phyloP scores from a whole-genome alignment of 2,888 invertebrate genomes.

The Ectobius pallidus region DNA sequence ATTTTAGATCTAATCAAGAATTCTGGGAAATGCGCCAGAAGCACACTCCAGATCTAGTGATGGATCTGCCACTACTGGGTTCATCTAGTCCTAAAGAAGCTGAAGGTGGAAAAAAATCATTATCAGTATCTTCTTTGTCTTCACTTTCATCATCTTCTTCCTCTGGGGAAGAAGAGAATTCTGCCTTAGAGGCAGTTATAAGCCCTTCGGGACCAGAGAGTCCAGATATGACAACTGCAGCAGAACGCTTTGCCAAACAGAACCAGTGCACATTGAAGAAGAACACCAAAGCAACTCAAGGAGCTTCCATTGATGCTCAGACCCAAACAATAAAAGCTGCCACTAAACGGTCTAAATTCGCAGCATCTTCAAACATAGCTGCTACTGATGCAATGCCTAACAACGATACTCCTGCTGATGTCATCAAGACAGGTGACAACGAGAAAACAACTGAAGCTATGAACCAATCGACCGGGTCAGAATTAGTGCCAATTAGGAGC shows the following conservation, averaged over 20 bases:
- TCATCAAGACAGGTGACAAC: slow-evolving; percentile 28
- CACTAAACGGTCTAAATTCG: slow-evolving; percentile 43
- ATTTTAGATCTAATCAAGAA: slow-evolving; percentile 49
- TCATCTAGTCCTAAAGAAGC: slow-evolving; percentile 53
- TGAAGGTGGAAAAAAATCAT: slow-evolving; percentile 47
- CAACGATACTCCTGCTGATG: slow-evolving; percentile 28
- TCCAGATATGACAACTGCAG: slow-evolving; percentile 73
- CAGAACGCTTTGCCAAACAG: slow-evolving; percentile 78
- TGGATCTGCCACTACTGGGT: slow-evolving; percentile 73
- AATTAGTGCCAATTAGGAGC: slow-evolving; percentile 48
- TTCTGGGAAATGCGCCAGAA: slow-evolving; percentile 59
- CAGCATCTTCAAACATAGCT: slow-evolving; percentile 36
- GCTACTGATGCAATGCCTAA: slow-evolving; percentile 43
- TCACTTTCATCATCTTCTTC: slow-evolving; percentile 37
- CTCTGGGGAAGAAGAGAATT: slow-evolving; percentile 50
- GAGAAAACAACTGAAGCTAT: slow-evolving; percentile 36
- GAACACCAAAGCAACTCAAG: slow-evolving; percentile 57
- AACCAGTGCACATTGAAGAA: slow-evolving; percentile 81
- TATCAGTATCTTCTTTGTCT: slow-evolving; percentile 35
- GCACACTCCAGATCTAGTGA: slow-evolving; percentile 80
- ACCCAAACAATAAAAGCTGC: slow-evolving; percentile 45
- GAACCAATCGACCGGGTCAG: slow-evolving; percentile 40
- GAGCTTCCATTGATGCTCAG: slow-evolving; percentile 45
- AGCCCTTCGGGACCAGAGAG: slow-evolving; percentile 58
- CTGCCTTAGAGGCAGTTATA: slow-evolving; percentile 25